Conservation (phyloP, 2,888 invertebrate genomes). For the Nymphalis c-album region DNA sequence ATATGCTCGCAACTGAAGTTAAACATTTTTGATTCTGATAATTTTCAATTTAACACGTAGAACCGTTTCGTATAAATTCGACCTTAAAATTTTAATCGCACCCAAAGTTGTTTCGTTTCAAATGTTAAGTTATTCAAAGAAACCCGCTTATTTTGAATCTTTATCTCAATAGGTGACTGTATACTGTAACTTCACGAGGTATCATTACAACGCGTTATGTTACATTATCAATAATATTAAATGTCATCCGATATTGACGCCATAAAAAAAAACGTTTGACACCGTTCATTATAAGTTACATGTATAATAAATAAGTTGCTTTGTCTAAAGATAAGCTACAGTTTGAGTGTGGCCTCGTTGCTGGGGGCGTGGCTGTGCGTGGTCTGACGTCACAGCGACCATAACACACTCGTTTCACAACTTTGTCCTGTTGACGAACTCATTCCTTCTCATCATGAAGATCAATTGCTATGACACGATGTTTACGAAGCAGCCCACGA, state of each 20-base stretch:
- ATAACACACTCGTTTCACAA: conserved; percentile 7
- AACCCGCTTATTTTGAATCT: no score
- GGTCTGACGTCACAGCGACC: conserved; percentile 29
- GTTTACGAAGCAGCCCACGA: conserved; percentile 13
- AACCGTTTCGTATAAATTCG: no score
- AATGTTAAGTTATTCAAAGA: no score
- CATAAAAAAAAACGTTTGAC: conserved; percentile 1
- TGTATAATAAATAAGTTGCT: conserved; percentile 4
- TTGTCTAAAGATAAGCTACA: conserved; percentile 20
- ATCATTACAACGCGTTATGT: neutral
- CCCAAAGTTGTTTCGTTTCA: no score
- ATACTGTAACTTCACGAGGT: neutral
- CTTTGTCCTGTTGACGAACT: conserved; percentile 27
- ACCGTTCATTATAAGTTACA: neutral
- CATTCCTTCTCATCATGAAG: conserved; percentile 26
- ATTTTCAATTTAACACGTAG: no score
- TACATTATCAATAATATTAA: conserved; percentile 1
- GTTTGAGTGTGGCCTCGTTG: conserved; percentile 27
- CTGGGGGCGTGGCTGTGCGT: conserved; percentile 31
- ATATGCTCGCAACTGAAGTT: no score
- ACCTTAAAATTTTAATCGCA: no score
- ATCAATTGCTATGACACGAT: conserved; percentile 30
- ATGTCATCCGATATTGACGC: neutral
- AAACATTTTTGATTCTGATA: no score
- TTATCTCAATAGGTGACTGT: no score